Evolutionary conservation across 2,888 invertebrate genomes (phyloP), one percentile per base, ranked within the genome.

Genomic region (Athrips mouffetella): DNA sequence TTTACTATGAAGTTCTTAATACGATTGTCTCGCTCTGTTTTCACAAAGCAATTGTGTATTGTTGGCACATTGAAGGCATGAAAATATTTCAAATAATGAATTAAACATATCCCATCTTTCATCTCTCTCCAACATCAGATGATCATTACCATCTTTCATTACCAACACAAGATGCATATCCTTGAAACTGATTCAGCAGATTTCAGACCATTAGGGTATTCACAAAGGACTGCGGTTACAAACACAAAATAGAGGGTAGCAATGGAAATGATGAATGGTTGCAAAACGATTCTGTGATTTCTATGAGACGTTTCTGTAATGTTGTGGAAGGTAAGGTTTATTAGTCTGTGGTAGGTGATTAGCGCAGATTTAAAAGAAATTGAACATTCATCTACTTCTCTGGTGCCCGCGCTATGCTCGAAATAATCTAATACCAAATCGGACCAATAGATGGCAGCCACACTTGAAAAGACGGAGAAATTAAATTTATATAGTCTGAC

Each of bases 241-340:
- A 64, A 74, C 72, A 75, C 68, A 78, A 73, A 76, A 76, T 76
- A 80, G 62, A 59, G 61, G 59, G 57, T 65, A 67, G 65, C 70
- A 70, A 77, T 74, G 75, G 49, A 58, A 62, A 71, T 84, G 84
- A 85, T 84, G 71, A 81, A 85, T 83, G 75, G 75, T 75, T 82
- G 81, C 79, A 80, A 82, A 83, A 74, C 37, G 37, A 21, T 21
- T 37, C 11, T 21, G 21, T n/a, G 37, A 37, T 37, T 37, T 37
- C 37, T 37, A 37, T 21, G 31, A 21, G 20, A 11, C 10, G 18
- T 18, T 37, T 37, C 37, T 37, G n/a, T n/a, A n/a, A n/a, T 21
- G 37, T 37, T 37, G 37, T 37, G 37, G 37, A 21, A 37, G 37
- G 37, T 37, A 37, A 37, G 11, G 37, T 21, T 37, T 37, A 1